These are phyloP conservation scores for Himalopsyche tibetana DNA, from an alignment of 2,888 invertebrate genomes.

Conservation along the genomic window DNA sequence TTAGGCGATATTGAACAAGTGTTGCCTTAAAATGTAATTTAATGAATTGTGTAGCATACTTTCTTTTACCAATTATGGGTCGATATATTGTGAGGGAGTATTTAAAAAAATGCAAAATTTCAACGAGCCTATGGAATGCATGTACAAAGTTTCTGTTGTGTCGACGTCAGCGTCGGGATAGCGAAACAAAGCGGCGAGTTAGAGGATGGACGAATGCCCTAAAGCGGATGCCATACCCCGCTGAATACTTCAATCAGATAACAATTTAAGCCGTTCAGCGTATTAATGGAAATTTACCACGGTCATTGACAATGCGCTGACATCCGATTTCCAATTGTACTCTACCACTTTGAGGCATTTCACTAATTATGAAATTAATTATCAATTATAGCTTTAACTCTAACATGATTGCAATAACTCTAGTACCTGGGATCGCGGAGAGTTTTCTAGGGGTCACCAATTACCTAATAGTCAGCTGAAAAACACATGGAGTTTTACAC, in stretches of 20 bases:
- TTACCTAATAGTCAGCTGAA: too few species aligned
- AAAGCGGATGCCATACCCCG: slow-evolving; percentile 6
- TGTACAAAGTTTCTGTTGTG: background rate
- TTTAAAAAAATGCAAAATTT: too few species aligned
- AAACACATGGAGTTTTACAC: too few species aligned
- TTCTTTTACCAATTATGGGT: too few species aligned
- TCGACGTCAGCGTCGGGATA: background rate
- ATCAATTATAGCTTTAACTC: background rate
- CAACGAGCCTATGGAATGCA: background rate
- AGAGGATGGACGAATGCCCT: slow-evolving; percentile 9
- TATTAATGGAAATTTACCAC: background rate
- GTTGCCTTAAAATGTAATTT: too few species aligned
- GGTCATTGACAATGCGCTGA: background rate
- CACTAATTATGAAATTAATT: background rate
- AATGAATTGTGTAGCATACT: too few species aligned
- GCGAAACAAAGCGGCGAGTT: background rate
- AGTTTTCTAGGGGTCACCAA: too few species aligned
- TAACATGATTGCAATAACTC: too few species aligned
- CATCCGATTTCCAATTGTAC: background rate
- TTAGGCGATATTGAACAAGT: too few species aligned
- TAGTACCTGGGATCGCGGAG: too few species aligned
- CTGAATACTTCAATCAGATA: slow-evolving; percentile 31
- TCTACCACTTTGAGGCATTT: background rate
- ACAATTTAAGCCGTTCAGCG: background rate
- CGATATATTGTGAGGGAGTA: too few species aligned